A percentile compares a stretch with the other conserved stretches of the same genome.
phyloP scores from a whole-genome alignment of 2,113 vertebrate genomes.

The Todiramphus chloris region DNA sequence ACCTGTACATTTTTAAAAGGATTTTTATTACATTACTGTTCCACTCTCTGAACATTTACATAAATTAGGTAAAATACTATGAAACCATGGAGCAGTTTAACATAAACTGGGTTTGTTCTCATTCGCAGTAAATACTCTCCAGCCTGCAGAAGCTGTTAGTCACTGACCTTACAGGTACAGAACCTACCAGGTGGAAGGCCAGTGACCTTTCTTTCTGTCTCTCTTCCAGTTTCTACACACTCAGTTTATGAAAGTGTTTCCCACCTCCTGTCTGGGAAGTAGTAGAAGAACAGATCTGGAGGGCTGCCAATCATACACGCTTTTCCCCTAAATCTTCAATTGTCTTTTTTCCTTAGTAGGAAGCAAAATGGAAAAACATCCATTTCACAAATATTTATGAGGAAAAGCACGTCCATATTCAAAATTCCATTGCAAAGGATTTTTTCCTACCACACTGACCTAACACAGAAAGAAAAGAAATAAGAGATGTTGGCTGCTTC shows the following conservation, averaged over 20 bases:
- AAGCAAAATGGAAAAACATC: constrained; percentile 12
- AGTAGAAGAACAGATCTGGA: not conserved
- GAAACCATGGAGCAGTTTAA: not conserved
- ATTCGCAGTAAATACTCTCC: not conserved
- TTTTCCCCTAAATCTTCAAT: not conserved
- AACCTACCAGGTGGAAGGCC: not conserved
- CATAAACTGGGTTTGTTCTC: not conserved
- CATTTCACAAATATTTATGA: not conserved
- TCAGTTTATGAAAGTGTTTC: not conserved
- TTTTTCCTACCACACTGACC: not conserved
- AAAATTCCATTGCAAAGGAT: not conserved
- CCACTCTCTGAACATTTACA: constrained; percentile 36
- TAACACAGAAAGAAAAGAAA: not conserved
- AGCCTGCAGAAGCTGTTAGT: not conserved
- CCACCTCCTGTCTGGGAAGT: not conserved
- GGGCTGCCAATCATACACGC: not conserved
- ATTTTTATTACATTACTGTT: constrained; percentile 51
- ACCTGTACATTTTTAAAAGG: constrained; percentile 30
- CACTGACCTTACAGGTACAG: not conserved
- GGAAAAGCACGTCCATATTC: not conserved
- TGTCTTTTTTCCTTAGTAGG: not conserved
- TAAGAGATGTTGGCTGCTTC: not conserved
- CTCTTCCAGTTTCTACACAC: not conserved
- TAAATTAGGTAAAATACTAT: constrained; percentile 42
- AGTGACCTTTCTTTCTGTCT: not conserved